These are phyloP conservation scores for Dicyrtomina minuta DNA, from an alignment of 2,888 invertebrate genomes.

Conservation along the genomic window DNA sequence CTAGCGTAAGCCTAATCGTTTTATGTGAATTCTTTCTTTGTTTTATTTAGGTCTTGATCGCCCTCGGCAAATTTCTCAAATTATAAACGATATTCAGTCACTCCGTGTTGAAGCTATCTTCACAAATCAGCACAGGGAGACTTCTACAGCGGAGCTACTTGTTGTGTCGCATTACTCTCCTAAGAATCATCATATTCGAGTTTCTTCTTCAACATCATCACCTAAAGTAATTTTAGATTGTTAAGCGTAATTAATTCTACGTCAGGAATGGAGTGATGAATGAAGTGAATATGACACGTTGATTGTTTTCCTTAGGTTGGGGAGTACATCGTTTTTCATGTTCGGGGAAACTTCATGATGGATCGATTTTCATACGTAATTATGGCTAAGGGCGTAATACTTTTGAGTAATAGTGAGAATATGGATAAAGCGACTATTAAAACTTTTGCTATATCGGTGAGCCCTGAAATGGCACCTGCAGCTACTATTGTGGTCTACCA, in stretches of 20 bases:
- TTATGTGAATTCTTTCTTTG: not conserved
- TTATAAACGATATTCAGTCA: constrained; percentile 67
- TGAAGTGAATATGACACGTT: not conserved
- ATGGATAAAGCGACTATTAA: constrained; percentile 76
- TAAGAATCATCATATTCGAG: constrained; percentile 77
- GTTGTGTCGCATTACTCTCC: constrained; percentile 79
- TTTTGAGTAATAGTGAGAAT: constrained; percentile 78
- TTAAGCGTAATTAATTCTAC: constrained; percentile 22
- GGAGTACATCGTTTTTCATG: constrained; percentile 91
- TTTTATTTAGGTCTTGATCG: constrained; percentile 26
- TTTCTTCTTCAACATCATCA: constrained; percentile 78
- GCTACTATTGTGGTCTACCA: constrained; percentile 88
- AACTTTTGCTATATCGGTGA: constrained; percentile 78
- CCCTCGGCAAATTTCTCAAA: constrained; percentile 63
- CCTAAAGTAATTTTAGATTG: constrained; percentile 64
- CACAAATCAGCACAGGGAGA: constrained; percentile 59
- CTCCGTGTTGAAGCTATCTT: constrained; percentile 70
- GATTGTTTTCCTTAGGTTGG: constrained; percentile 67
- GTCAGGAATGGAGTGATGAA: no score
- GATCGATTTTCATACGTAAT: constrained; percentile 87
- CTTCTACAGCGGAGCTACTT: constrained; percentile 68
- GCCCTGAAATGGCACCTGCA: constrained; percentile 89
- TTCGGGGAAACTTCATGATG: constrained; percentile 85
- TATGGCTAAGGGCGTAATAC: constrained; percentile 87
- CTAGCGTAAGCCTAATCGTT: no score